phyloP scores from a whole-genome alignment of 2,888 invertebrate genomes.

The Cephonodes hylas region DNA sequence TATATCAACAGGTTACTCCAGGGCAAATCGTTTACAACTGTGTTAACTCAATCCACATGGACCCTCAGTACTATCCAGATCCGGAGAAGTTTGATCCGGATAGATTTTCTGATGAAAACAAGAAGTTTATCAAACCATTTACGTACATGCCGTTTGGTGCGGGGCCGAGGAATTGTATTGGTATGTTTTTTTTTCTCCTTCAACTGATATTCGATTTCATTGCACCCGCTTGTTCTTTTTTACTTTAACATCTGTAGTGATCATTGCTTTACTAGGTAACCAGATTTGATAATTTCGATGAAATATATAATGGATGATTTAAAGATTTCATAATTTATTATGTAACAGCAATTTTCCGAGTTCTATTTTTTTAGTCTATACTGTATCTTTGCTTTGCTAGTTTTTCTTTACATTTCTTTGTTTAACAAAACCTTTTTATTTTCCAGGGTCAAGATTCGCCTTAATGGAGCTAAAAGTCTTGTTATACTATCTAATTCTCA shows the following conservation, averaged over 20 bases:
- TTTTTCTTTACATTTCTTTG: too few relatives aligned
- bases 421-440: background rate
- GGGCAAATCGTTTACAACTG: conserved; percentile 48
- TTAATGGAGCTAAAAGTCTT: conserved; percentile 55
- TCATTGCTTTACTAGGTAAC: too few relatives aligned
- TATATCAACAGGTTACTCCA: conserved; percentile 35
- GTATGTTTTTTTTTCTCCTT: conserved; percentile 33
- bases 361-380: too few relatives aligned
- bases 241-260: too few relatives aligned
- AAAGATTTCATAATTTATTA: too few relatives aligned
- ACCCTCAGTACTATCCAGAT: conserved; percentile 42
- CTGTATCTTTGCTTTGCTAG: too few relatives aligned
- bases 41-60: conserved; percentile 51
- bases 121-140: conserved; percentile 63
- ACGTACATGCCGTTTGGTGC: conserved; percentile 77
- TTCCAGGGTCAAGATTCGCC: conserved; percentile 63
- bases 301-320: too few relatives aligned
- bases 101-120: conserved; percentile 64
- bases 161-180: conserved; percentile 79
- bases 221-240: too few relatives aligned
- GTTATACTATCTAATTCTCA: conserved; percentile 43
- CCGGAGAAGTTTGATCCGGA: conserved; percentile 64
- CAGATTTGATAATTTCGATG: too few relatives aligned
- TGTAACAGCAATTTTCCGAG: too few relatives aligned
- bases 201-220: too few relatives aligned